These are phyloP conservation scores for Brachyistius frenatus DNA, from an alignment of 2,113 vertebrate genomes.

Conservation along the genomic window DNA sequence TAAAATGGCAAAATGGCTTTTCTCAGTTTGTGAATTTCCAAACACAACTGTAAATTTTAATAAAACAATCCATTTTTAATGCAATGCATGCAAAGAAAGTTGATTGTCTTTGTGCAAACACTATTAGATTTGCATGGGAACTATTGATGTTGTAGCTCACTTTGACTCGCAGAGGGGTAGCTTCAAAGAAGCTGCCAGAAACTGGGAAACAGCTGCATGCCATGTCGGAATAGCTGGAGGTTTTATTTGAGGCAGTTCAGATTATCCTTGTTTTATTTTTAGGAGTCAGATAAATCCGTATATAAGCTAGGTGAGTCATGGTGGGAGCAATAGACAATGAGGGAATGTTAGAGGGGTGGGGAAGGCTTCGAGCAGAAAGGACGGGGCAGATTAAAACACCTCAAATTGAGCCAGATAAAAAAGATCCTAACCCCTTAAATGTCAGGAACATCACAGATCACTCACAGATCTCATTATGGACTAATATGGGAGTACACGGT, in stretches of 20 bases:
- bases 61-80: neutral
- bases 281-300: slow-evolving; percentile 74
- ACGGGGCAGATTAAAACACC: slow-evolving; percentile 45
- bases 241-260: slow-evolving; percentile 71
- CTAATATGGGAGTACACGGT: neutral
- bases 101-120: neutral
- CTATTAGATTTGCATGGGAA: neutral
- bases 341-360: slow-evolving; percentile 71
- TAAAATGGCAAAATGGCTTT: neutral
- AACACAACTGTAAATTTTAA: neutral
- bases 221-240: slow-evolving; percentile 50
- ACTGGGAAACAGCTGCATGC: slow-evolving; percentile 71
- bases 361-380: slow-evolving; percentile 32
- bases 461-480: slow-evolving; percentile 1
- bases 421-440: slow-evolving; percentile 28
- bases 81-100: neutral
- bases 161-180: slow-evolving; percentile 41
- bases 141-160: neutral
- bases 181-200: slow-evolving; percentile 66
- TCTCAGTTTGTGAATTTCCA: neutral
- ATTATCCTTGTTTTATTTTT: slow-evolving; percentile 81
- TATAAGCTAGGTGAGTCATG: slow-evolving; percentile 79
- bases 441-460: slow-evolving; percentile 25
- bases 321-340: slow-evolving; percentile 67
- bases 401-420: slow-evolving; percentile 44